Evolutionary conservation across 1,140 invertebrate genomes (phyloP), one percentile per base, ranked within the genome.

Genomic region (Brachionus angularis): DNA sequence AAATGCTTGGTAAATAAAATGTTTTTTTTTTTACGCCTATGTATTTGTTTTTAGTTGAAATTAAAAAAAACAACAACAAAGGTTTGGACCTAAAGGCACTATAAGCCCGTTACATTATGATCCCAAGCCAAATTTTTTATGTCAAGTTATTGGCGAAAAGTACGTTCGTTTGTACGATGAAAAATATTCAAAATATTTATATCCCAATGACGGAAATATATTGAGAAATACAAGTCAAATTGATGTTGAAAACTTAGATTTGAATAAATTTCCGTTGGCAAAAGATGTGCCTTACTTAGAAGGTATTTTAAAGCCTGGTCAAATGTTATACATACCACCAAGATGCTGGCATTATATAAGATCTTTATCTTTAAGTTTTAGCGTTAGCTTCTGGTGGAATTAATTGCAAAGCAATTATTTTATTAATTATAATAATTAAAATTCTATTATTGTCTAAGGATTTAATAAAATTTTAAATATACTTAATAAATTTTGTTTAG

Each of bases 21-120:
- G n/a, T 39, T 4, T 12, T 25, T 10, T n/a, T 12, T 3, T 39
- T 14, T 18, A 39, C 14, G 16, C 10, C 23, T 58, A 39, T 23
- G 39, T 23, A 39, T 58, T 58, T 58, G 23, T 18, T 23, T 25
- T 58, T 21, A 98, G 94, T 92, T n/a, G n/a, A n/a, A n/a, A n/a
- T n/a, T n/a, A n/a, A n/a, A n/a, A n/a, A n/a, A n/a, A n/a, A n/a
- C n/a, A n/a, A n/a, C n/a, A n/a, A n/a, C n/a, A 8, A 10, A 58
- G 53, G 53, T 91, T 97, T 83, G 96, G 96, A 14, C 96, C 96
- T n/a, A 82, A 83, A 75, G 88, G 89, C 5, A 98, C 96, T 1
- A 84, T 98, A 12, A 97, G 94, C 1, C 93, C 96, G 12, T 82
- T 98, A 21, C 96, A 99, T 83, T 87, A 88, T 80, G 96, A 99